Evolutionary conservation across 2,888 invertebrate species (phyloP).

Genomic region (Phragmatobia fuliginosa): DNA sequence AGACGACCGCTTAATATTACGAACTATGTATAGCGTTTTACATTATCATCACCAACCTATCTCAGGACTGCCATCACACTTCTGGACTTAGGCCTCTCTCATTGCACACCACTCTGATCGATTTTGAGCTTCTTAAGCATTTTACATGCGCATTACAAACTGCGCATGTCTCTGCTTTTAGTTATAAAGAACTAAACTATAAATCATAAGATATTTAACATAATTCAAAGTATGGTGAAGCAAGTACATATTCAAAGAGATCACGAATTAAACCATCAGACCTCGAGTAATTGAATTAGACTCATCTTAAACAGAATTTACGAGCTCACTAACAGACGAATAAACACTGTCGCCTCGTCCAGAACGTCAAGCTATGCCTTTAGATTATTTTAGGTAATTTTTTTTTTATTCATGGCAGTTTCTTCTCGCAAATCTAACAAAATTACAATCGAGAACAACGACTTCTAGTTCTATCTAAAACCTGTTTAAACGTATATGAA

Average conservation of each 20-base stretch:
- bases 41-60: too few species aligned
- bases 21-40: too few species aligned
- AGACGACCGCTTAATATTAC: too few species aligned
- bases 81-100: too few species aligned
- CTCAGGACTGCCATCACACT: too few species aligned
- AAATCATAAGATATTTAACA: slow-evolving; percentile 5
- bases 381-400: slow-evolving; percentile 15
- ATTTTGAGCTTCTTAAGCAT: too few species aligned
- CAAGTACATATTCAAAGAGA: slow-evolving; percentile 38
- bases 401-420: slow-evolving; percentile 9
- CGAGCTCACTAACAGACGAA: slow-evolving; percentile 50
- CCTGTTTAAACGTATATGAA: too few species aligned
- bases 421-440: slow-evolving; percentile 18
- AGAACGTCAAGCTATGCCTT: slow-evolving; percentile 54
- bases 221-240: slow-evolving; percentile 20
- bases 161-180: background rate
- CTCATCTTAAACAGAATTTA: slow-evolving; percentile 61
- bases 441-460: background rate
- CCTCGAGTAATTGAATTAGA: slow-evolving; percentile 60
- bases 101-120: too few species aligned
- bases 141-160: background rate
- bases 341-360: slow-evolving; percentile 52
- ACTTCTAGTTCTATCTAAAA: background rate
- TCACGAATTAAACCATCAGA: slow-evolving; percentile 50
- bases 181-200: background rate